Conservation (phyloP, 2,797 vertebrate genomes). For the Serranus cabrilla region DNA sequence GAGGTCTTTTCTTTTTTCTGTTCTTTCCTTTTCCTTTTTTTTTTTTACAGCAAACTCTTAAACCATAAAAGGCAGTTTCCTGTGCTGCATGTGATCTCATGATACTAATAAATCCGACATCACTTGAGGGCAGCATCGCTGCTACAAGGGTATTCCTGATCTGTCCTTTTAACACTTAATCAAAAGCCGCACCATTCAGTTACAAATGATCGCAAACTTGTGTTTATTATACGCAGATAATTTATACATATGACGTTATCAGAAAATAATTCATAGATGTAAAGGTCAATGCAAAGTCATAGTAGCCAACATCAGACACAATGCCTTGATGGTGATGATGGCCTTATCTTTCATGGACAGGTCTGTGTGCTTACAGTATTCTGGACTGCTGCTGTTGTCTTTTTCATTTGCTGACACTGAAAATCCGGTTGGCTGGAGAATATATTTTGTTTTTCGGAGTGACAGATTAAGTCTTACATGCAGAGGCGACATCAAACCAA, state of each 20-base stretch:
- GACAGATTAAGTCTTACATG: background rate
- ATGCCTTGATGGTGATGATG: slow-evolving; percentile 1
- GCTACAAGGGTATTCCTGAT: background rate
- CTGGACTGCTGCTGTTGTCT: background rate
- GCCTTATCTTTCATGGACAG: background rate
- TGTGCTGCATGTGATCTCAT: background rate
- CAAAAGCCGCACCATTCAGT: background rate
- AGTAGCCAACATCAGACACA: background rate
- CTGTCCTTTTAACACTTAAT: background rate
- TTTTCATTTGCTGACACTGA: background rate
- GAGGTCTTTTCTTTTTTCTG: background rate
- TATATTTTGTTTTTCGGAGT: background rate
- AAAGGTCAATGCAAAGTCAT: slow-evolving; percentile 50
- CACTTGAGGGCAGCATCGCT: slow-evolving; percentile 16
- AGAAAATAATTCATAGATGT: background rate
- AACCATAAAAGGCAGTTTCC: background rate
- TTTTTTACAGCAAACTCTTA: background rate
- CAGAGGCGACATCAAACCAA: background rate
- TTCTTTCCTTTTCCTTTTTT: no score
- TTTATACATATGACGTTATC: background rate
- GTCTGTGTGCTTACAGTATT: background rate
- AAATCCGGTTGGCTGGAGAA: background rate
- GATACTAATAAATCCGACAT: slow-evolving; percentile 2
- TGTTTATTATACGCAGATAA: background rate
- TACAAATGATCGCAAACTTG: background rate